Base-by-base conservation (phyloP, 2,888 invertebrate species). In the Lomographa bimaculata region DNA sequence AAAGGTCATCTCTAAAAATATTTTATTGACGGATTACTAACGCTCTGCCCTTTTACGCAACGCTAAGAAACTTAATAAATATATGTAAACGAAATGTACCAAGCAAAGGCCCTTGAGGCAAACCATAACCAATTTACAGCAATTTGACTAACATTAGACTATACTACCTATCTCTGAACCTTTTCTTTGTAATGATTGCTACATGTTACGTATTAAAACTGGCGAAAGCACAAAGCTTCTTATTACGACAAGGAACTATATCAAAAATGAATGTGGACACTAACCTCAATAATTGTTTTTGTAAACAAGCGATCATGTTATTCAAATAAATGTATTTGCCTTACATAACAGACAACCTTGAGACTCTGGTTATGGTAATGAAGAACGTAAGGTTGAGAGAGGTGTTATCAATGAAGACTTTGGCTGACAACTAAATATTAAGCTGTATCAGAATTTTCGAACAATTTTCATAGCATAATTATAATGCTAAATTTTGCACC, bases 281-380 rank as follows among this genome's bases (percentile, higher is more conserved):
- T 45, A 46, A 42, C 41, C 45, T 47, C 33, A 39, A 29, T 44
- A 38, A 49, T 39, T 23, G 23, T 43, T 44, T 32, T 34, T 17
- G 44, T 51, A 44, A 51, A 54, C 39, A 50, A 17, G 9, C n/a
- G 21, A 28, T 45, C 37, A 52, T 38, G 45, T 33, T 47, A 45
- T 47, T 45, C 35, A 33, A 47, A 50, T 45, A 40, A 41, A 14
- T 35, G 34, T n/a, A 46, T 42, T 47, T 36, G 27, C 26, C 23
- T 52, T 40, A 42, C 42, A 30, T 49, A 49, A 46, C 17, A 11
- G 20, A 5, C 37, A 40, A 44, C 54, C 54, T 49, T 49, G 40
- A 24, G 9, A 27, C 30, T 27, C 42, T 38, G 30, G 46, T 46
- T 46, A 46, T 41, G 41, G 16, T 37, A 43, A 43, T 43, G 17